phyloP scores from a whole-genome alignment of 2,888 invertebrate genomes.

The Coelinius sp. region DNA sequence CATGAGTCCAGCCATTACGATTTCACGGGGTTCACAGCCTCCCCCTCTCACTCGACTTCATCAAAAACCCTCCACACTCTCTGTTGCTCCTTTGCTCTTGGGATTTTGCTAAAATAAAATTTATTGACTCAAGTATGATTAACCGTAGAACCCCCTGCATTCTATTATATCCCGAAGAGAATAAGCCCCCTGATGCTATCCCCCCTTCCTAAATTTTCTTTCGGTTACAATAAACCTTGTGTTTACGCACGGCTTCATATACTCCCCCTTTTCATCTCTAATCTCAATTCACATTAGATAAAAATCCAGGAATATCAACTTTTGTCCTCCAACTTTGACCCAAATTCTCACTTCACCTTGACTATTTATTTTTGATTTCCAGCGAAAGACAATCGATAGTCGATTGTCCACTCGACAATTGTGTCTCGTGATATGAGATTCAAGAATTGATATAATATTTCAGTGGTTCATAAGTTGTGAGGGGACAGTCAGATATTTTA shows the following conservation, averaged over 20 bases:
- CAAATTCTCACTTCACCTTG: neutral
- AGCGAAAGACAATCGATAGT: neutral
- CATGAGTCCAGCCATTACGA: slow-evolving; percentile 34
- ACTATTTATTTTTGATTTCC: neutral
- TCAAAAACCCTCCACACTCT: neutral
- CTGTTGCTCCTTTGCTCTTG: neutral
- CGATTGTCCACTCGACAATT: neutral
- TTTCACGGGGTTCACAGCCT: slow-evolving; percentile 42
- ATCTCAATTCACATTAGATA: neutral
- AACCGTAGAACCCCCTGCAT: neutral
- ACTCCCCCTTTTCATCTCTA: neutral
- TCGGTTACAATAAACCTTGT: neutral
- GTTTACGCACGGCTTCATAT: slow-evolving; percentile 7
- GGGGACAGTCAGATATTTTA: neutral
- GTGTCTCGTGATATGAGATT: neutral
- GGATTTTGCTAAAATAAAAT: neutral
- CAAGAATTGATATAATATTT: no score
- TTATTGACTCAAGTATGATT: neutral
- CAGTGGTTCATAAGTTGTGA: neutral
- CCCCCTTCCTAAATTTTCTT: neutral
- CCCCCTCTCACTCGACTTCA: slow-evolving; percentile 6
- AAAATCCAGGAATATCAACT: neutral
- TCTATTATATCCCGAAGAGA: neutral
- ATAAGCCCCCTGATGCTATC: neutral
- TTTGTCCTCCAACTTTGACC: neutral